phyloP scores from a whole-genome alignment of 2,797 vertebrate species.

The Phataginus tetradactyla region DNA sequence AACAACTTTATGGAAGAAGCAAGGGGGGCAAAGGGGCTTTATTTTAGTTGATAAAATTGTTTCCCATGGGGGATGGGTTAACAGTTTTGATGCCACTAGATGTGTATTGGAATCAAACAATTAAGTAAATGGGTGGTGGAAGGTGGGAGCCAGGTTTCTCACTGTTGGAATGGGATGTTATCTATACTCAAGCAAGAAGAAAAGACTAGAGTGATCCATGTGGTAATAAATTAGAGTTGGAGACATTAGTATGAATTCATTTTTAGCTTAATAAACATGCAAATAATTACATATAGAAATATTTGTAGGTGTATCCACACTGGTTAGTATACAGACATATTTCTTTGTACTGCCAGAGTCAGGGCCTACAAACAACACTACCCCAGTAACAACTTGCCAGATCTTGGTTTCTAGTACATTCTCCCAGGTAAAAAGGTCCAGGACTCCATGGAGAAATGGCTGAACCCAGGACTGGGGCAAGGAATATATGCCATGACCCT shows the following conservation, averaged over 20 bases:
- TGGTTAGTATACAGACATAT: neutral
- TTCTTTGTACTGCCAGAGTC: neutral
- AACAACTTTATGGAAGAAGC: neutral
- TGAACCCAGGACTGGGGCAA: neutral
- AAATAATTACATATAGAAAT: neutral
- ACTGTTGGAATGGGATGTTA: neutral
- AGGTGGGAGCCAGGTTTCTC: neutral
- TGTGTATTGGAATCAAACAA: neutral
- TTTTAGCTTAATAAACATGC: neutral
- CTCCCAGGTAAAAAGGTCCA: neutral
- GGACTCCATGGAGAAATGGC: neutral
- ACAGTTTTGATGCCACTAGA: neutral
- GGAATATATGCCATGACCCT: neutral
- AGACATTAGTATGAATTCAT: neutral
- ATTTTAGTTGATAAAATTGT: neutral
- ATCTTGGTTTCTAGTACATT: neutral
- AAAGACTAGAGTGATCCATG: neutral
- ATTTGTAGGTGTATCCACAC: neutral
- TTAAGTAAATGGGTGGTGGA: neutral
- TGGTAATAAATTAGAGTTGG: neutral
- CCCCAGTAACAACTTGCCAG: neutral
- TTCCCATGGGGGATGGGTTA: neutral
- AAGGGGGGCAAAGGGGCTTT: neutral
- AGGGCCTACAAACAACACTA: neutral
- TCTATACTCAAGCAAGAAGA: neutral